Percentiles rank a stretch among this genome's conserved stretches.
These are phyloP conservation scores for Panthera leo DNA, from an alignment of 2,113 vertebrate species.

Conservation along the genomic window DNA sequence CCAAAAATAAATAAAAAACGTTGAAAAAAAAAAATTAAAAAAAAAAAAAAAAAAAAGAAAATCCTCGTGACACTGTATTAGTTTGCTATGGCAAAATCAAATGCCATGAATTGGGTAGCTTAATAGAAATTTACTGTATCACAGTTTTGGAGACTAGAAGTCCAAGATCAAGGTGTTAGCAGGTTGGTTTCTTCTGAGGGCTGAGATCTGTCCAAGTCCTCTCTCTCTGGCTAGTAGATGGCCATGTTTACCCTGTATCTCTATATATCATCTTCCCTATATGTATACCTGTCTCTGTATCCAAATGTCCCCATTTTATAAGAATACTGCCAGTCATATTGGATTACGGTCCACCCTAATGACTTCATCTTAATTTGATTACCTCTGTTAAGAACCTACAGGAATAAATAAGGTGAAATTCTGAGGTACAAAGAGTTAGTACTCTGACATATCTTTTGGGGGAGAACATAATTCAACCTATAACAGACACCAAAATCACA, in stretches of 20 bases:
- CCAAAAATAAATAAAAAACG: too few relatives aligned
- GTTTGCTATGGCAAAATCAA: neutral
- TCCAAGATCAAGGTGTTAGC: neutral
- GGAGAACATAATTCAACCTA: neutral
- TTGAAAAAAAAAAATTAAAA: too few relatives aligned
- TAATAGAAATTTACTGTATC: neutral
- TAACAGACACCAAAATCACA: neutral
- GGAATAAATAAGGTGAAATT: neutral
- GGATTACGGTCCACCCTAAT: neutral
- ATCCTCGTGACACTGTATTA: neutral
- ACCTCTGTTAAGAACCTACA: neutral
- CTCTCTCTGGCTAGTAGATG: neutral
- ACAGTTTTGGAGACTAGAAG: neutral
- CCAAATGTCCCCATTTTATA: neutral
- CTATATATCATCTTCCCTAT: neutral
- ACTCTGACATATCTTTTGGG: neutral
- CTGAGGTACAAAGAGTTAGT: neutral
- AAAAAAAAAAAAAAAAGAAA: too few relatives aligned
- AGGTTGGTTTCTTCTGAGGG: neutral
- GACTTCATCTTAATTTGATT: neutral
- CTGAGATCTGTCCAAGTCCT: neutral
- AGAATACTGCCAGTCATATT: neutral
- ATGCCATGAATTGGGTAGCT: neutral
- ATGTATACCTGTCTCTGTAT: neutral
- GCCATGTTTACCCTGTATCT: neutral